These are phyloP conservation scores for Pogonocherus hispidulus DNA, from an alignment of 2,888 invertebrate genomes.

Conservation along the genomic window DNA sequence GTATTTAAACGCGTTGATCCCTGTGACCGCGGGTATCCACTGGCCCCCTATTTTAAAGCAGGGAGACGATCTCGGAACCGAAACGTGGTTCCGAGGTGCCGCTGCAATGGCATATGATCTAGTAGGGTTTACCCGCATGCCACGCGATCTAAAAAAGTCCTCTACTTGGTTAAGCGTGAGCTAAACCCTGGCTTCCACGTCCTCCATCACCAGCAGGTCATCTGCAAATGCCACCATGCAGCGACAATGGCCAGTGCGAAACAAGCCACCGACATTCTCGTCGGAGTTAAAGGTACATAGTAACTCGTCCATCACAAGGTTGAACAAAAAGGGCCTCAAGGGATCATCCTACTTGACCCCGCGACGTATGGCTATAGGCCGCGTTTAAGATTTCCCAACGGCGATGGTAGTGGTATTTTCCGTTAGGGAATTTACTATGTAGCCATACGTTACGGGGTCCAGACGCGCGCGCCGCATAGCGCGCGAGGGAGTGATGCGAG, in stretches of 20 bases:
- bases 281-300: too few species aligned
- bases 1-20: too few species aligned
- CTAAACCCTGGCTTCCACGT: slow-evolving; percentile 20
- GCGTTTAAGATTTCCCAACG: not conserved
- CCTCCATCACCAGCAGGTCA: slow-evolving; percentile 44
- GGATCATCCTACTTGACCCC: slow-evolving; percentile 66
- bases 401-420: not conserved
- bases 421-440: not conserved
- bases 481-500: not conserved
- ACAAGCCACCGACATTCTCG: too few species aligned
- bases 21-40: too few species aligned
- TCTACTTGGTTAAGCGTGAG: slow-evolving; percentile 9
- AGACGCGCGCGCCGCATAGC: not conserved
- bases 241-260: too few species aligned
- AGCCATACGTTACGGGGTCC: not conserved
- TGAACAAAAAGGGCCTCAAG: slow-evolving; percentile 56
- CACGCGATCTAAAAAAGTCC: slow-evolving; percentile 36
- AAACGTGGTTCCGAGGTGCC: not conserved
- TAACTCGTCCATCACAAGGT: slow-evolving; percentile 55
- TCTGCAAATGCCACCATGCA: slow-evolving; percentile 53
- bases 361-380: slow-evolving; percentile 43
- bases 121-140: slow-evolving; percentile 42
- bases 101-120: slow-evolving; percentile 37
- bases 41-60: too few species aligned
- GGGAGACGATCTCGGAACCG: too few species aligned